Base-by-base conservation (phyloP, 2,888 invertebrate species). In the Alviniconcha strummeri region DNA sequence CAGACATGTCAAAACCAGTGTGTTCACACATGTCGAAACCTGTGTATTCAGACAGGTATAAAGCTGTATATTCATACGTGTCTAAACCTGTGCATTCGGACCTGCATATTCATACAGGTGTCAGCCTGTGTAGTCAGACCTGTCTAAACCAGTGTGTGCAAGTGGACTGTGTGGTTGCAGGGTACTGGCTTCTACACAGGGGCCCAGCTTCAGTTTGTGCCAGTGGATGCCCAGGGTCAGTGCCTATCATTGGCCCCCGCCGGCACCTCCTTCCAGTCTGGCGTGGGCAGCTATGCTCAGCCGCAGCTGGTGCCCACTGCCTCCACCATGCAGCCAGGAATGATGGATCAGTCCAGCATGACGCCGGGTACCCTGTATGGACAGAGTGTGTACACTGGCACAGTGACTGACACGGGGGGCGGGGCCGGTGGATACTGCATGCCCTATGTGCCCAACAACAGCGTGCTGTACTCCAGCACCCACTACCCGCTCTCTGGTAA, bases 151-250 rank as follows among this genome's bases (percentile, higher is more conserved):
- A 36, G 36, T 36, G 36, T 36, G 36, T 36, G 36, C 36, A 36
- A 36, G 36, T 36, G 36, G 36, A 36, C 36, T 36, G 36, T 36
- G 36, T 36, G 36, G 36, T 69, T 17, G n/a, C 69, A 78, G 78
- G 64, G 64, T 64, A 60, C 57, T 1, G 52, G 64, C 5, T 78
- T 78, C 78, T 78, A 78, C 64, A 64, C 78, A 17, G 78, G 78
- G 6, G 6, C 78, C 4, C 78, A 78, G 9, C 36, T 78, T 11
- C 78, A 78, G 64, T 78, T 78, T 52, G 78, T 78, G 36, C 78
- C 56, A 4, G 64, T 78, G 78, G 78, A 82, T 54, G 67, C 76
- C 11, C 82, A 82, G 77, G 82, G 82, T 15, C 82, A 75, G 54
- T 67, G 60, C 13, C 7, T 82, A 11, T 64, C 82, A 7, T 1